These are phyloP conservation scores for Felis catus DNA, from an alignment of 2,113 vertebrate species.

Conservation along the genomic window F.catus_Fca126_mat1.0 CM031421.1:100932001-100932500, in stretches of 20 bases:
- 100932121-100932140: too few species aligned
- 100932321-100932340: too few species aligned
- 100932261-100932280: too few species aligned
- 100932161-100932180: too few species aligned
- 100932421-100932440: too few species aligned
- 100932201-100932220: too few species aligned
- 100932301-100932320: too few species aligned
- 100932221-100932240: too few species aligned
- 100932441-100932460: not conserved
- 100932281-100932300: too few species aligned
- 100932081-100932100: not conserved
- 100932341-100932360: not conserved
- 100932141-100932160: too few species aligned
- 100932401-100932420: not conserved
- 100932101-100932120: not conserved
- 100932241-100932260: too few species aligned
- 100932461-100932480: not conserved
- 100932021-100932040: not conserved
- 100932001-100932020: not conserved
- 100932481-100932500: not conserved
- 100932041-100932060: not conserved
- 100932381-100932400: not conserved
- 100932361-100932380: not conserved
- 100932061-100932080: slow-evolving; percentile 29
- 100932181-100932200: too few species aligned